Percentiles rank a stretch among this genome's conserved stretches.
Conservation (phyloP, 2,888 invertebrate genomes). For the Girardia tigrina region DNA sequence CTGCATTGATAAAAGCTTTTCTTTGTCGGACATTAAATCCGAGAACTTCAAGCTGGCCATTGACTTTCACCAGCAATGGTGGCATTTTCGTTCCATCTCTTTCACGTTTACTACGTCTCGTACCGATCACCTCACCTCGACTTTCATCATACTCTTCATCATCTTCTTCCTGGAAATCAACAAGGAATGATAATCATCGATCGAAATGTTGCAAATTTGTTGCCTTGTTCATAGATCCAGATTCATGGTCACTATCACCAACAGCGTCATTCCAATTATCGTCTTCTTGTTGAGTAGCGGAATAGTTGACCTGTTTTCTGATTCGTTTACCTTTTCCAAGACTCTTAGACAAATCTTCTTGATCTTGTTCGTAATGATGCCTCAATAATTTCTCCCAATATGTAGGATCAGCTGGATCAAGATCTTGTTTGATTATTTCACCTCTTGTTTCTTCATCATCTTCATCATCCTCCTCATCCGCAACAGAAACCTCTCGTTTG, state of each 20-base stretch:
- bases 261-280: conserved; percentile 38
- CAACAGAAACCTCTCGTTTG: conserved; percentile 35
- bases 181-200: not conserved
- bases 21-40: conserved; percentile 96
- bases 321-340: conserved; percentile 76
- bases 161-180: conserved; percentile 60
- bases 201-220: not conserved
- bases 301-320: conserved; percentile 58
- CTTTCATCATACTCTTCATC: conserved; percentile 95
- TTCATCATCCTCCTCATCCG: conserved; percentile 41
- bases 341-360: conserved; percentile 77
- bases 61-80: conserved; percentile 83
- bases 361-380: conserved; percentile 97
- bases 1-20: conserved; percentile 95
- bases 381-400: conserved; percentile 96
- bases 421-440: conserved; percentile 88
- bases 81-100: conserved; percentile 76
- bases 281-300: conserved; percentile 37
- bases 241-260: conserved; percentile 59
- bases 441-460: conserved; percentile 68
- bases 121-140: conserved; percentile 53
- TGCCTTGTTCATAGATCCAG: conserved; percentile 27
- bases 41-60: conserved; percentile 92
- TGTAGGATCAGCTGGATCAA: conserved; percentile 92
- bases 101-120: conserved; percentile 51